Evolutionary conservation across 2,797 vertebrate genomes (phyloP).

Genomic region (Melanotaenia boesemani): DNA sequence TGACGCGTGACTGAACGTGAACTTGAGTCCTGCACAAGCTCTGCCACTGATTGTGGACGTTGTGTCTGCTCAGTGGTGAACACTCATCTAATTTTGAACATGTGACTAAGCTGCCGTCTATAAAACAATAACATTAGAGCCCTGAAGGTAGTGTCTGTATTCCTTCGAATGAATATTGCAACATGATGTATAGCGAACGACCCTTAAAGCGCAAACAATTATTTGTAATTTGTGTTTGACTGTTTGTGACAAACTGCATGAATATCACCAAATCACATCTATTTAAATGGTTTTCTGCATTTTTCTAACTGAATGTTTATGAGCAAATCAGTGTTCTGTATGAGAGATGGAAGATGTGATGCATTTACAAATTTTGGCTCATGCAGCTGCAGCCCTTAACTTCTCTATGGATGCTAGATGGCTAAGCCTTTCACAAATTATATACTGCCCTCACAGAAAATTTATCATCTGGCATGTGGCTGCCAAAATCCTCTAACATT

Average conservation of each 20-base stretch:
- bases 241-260: neutral
- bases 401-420: constrained; percentile 36
- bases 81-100: constrained; percentile 23
- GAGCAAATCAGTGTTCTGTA: constrained; percentile 7
- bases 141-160: neutral
- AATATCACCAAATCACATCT: constrained; percentile 11
- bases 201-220: constrained; percentile 33
- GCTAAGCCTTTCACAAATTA: constrained; percentile 48
- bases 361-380: constrained; percentile 35
- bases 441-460: constrained; percentile 40
- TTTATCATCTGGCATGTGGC: constrained; percentile 42
- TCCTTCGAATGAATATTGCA: constrained; percentile 35
- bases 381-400: constrained; percentile 21
- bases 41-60: neutral
- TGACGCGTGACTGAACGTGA: neutral
- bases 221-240: constrained; percentile 17
- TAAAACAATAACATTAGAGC: constrained; percentile 22
- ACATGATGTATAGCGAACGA: constrained; percentile 2
- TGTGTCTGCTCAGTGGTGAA: neutral
- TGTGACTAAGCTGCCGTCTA: constrained; percentile 3
- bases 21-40: neutral
- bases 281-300: constrained; percentile 7
- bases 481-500: constrained; percentile 31
- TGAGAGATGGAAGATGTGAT: constrained; percentile 17
- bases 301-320: neutral